Base-by-base conservation (phyloP, 2,113 vertebrate genomes). In the Motacilla alba region DNA sequence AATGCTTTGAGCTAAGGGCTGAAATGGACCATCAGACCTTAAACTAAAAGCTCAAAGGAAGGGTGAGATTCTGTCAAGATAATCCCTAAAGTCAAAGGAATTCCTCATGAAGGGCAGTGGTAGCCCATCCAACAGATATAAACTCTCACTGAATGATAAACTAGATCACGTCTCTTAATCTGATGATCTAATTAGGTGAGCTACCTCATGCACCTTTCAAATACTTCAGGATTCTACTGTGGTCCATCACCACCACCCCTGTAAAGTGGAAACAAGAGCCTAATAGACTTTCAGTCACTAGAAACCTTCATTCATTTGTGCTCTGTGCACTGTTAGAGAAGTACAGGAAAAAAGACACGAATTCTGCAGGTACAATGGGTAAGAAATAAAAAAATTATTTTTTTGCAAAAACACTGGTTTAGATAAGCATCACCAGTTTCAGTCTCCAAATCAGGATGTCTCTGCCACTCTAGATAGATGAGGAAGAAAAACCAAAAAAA, bases 401-500 rank as follows among this genome's bases (percentile, higher is more conserved):
- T 72, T 20, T 62, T 22, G 8, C 24, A 83, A 66, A 83, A 73
- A 44, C 31, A 26, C 7, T 33, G 10, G 4, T 79, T 94, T 64
- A 76, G 33, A 68, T 20, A 69, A 83, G 15, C 30, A 68, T n/a
- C 39, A 26, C 4, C 35, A 76, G 28, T 50, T 79, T 72, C 55
- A 69, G 5, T 59, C 23, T 66, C 30, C 44, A 85, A 72, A 83
- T 55, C 9, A 56, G n/a, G 10, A 55, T 43, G 13, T 55, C 11
- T 43, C 26, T 6, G 3, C 9, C 16, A 52, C 4, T 28, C 31
- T 27, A 77, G 26, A 44, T 4, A 37, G 27, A 64, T 49, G 4
- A 20, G 5, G 11, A 7, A 4, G 2, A 2, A 47, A 28, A 28
- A 11, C 16, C 1, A 3, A 3, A 6, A 4, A 35, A 46, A 19